Evolutionary conservation across 2,113 vertebrate genomes (phyloP).

Genomic region (Scalopus aquaticus): DNA sequence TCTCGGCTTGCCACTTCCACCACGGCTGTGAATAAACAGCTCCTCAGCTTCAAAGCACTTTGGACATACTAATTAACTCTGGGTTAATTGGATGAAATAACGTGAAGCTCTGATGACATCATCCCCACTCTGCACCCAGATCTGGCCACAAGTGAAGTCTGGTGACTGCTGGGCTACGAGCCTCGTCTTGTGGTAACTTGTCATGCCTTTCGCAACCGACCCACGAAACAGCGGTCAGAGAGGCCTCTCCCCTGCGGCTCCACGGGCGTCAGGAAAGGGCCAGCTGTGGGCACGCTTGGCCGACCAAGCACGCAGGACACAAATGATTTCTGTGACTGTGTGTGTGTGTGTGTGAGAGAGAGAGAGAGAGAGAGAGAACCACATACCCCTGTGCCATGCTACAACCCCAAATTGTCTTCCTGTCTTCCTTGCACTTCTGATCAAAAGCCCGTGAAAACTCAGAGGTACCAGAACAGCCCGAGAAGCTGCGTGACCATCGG

Average conservation of each 20-base stretch:
- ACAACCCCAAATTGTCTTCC: not conserved
- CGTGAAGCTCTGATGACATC: conserved; percentile 66
- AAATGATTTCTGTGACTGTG: not conserved
- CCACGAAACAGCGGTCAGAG: not conserved
- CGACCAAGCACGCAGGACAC: not conserved
- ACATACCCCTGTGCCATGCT: not conserved
- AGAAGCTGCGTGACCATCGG: not conserved
- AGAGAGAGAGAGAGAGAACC: too few relatives aligned
- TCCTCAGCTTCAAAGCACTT: conserved; percentile 67
- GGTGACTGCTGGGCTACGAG: conserved; percentile 55
- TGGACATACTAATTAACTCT: conserved; percentile 73
- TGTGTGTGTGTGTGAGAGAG: too few relatives aligned
- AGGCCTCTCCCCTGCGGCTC: not conserved
- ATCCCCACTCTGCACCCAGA: conserved; percentile 68
- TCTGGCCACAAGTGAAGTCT: conserved; percentile 64
- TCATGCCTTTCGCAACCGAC: conserved; percentile 13
- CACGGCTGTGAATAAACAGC: not conserved
- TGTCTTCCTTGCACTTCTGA: not conserved
- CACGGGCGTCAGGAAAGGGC: not conserved
- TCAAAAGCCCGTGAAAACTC: not conserved
- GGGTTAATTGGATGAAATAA: conserved; percentile 72
- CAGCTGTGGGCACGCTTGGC: not conserved
- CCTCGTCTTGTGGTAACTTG: conserved; percentile 67
- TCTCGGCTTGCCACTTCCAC: not conserved
- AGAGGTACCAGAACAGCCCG: not conserved